Evolutionary conservation across 2,797 vertebrate species (phyloP).

Genomic region (Pangasius larnaudii): DNA sequence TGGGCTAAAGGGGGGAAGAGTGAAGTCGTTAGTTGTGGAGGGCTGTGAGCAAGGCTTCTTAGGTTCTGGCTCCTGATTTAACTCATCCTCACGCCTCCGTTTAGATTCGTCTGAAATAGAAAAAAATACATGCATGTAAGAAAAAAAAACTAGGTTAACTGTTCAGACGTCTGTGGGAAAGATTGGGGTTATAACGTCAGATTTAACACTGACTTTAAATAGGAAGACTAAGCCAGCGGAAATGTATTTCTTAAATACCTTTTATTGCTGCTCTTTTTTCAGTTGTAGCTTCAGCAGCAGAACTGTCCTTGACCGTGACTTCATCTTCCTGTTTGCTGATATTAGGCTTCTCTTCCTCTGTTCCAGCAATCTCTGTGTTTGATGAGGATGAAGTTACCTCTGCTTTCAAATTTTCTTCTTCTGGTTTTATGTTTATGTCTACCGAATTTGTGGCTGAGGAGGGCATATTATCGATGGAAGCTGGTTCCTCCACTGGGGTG

Average conservation of each 20-base stretch:
- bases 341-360: conserved; percentile 21
- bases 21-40: conserved; percentile 42
- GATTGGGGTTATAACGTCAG: background rate
- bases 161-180: background rate
- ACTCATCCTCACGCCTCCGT: conserved; percentile 21
- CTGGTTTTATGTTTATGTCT: conserved; percentile 1
- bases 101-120: conserved; percentile 42
- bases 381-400: background rate
- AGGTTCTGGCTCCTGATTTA: conserved; percentile 39
- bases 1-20: conserved; percentile 58
- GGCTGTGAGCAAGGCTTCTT: conserved; percentile 51
- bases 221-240: background rate
- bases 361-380: background rate
- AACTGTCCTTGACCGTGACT: background rate
- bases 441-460: background rate
- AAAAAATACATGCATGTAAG: background rate
- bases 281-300: background rate
- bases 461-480: background rate
- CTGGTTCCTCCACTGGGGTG: background rate
- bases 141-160: background rate
- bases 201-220: background rate
- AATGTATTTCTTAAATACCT: conserved; percentile 27
- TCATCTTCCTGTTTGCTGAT: conserved; percentile 22
- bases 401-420: background rate
- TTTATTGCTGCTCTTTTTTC: conserved; percentile 30